Evolutionary conservation across 2,797 vertebrate species (phyloP), one percentile per base, ranked within the genome.

Genomic region (Coregonus suidteri): DNA sequence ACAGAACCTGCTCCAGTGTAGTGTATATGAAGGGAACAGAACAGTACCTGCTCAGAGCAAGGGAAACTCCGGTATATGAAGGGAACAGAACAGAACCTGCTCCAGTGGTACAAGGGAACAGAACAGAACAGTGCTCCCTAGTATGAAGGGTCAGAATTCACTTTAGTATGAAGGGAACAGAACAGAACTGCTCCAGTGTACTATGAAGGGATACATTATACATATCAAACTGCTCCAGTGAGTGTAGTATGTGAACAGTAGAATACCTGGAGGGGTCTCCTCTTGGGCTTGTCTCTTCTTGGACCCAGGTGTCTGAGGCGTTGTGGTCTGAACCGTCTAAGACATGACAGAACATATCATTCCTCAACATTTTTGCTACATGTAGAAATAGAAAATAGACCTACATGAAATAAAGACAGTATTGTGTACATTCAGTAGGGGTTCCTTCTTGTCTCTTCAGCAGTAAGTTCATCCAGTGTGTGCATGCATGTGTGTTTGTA

Each of bases 271-370:
- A 37, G 66, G 7, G 67, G 41, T 47, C 25, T 94, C 92, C 70
- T 94, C 93, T 3, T 0, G 69, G 11, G 84, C 84, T 1, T 51
- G 1, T 85, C 91, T 97, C 89, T 91, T 95, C 81, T 89, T 95
- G 47, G 85, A 71, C 69, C 56, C 52, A 31, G 81, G 81, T 37
- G 79, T 74, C 3, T 25, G 4, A 4, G 51, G 54, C 16, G 4
- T 14, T 70, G 76, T 47, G 6, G 75, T 13, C 1, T 25, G 47
- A 3, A n/a, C 56, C 77, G 41, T 52, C 81, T 83, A 16, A 6
- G 5, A 75, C 31, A 71, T n/a, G 6, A 18, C 59, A 64, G 59
- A 64, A 30, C 25, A 64, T 13, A 25, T n/a, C n/a, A n/a, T 25
- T 11, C 6, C 6, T 20, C 56, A 59, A 59, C n/a, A 47, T 47